phyloP scores from a whole-genome alignment of 2,888 invertebrate genomes.

The Atrina japonica region DNA sequence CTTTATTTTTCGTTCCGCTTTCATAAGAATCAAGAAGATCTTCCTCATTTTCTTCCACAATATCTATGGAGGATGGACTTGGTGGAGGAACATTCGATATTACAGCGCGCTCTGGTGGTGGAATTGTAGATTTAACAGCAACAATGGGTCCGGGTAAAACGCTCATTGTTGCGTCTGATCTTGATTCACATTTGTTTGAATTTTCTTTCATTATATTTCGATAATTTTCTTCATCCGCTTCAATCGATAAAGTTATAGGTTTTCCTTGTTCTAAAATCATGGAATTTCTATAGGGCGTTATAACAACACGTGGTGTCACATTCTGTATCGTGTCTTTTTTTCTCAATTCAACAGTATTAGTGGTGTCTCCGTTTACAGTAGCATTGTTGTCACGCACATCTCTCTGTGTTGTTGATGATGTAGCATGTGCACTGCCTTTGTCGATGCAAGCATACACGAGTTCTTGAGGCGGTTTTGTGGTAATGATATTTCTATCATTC shows the following conservation, averaged over 20 bases:
- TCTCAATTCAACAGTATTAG: too few species aligned
- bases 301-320: too few species aligned
- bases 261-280: too few species aligned
- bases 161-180: slow-evolving; percentile 24
- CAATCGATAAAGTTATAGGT: slow-evolving; percentile 24
- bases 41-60: slow-evolving; percentile 46
- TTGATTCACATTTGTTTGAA: background rate
- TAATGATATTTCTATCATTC: too few species aligned
- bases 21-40: slow-evolving; percentile 35
- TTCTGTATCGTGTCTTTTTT: too few species aligned
- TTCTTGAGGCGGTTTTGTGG: too few species aligned
- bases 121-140: slow-evolving; percentile 14
- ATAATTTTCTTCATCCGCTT: slow-evolving; percentile 21
- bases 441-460: too few species aligned
- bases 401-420: too few species aligned
- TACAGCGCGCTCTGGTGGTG: slow-evolving; percentile 30
- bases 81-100: slow-evolving; percentile 58
- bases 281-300: too few species aligned
- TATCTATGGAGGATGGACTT: slow-evolving; percentile 62
- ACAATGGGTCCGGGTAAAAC: slow-evolving; percentile 29
- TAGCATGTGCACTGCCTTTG: too few species aligned
- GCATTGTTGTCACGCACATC: too few species aligned
- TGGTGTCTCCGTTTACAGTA: too few species aligned
- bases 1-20: slow-evolving; percentile 42
- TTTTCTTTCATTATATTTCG: slow-evolving; percentile 11